Evolutionary conservation across 2,113 vertebrate genomes (phyloP).

Genomic region (Promerops cafer): DNA sequence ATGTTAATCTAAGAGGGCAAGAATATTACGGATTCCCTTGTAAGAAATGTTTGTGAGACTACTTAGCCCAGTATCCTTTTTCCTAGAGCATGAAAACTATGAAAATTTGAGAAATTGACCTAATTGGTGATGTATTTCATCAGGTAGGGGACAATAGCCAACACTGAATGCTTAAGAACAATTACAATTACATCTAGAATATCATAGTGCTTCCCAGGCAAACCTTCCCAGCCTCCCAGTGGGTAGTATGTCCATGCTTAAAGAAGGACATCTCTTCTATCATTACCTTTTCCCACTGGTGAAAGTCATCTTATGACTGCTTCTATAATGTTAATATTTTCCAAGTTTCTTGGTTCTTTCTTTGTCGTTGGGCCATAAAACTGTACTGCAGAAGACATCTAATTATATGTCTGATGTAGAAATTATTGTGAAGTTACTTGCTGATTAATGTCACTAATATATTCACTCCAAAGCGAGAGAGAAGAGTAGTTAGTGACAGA

Average conservation of each 20-base stretch:
- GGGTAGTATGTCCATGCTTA: not conserved
- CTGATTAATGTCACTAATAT: not conserved
- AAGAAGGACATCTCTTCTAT: not conserved
- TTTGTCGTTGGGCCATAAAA: not conserved
- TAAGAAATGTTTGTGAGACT: not conserved
- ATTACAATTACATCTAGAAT: not conserved
- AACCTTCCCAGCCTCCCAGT: not conserved
- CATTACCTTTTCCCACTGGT: not conserved
- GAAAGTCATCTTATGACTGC: not conserved
- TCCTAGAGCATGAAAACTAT: not conserved
- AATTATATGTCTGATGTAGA: not conserved
- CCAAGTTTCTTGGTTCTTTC: not conserved
- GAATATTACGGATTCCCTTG: not conserved
- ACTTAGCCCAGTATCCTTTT: not conserved
- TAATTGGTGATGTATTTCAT: not conserved
- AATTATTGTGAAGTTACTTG: not conserved
- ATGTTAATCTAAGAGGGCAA: not conserved
- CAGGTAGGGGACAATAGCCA: not conserved
- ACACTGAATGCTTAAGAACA: not conserved
- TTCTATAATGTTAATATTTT: not conserved
- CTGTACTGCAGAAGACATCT: not conserved
- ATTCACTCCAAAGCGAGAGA: not conserved
- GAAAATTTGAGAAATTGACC: not conserved
- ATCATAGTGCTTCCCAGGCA: not conserved
- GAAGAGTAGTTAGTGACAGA: not conserved